Evolutionary conservation across 2,797 vertebrate genomes (phyloP).

Genomic region (Lerista edwardsae): DNA sequence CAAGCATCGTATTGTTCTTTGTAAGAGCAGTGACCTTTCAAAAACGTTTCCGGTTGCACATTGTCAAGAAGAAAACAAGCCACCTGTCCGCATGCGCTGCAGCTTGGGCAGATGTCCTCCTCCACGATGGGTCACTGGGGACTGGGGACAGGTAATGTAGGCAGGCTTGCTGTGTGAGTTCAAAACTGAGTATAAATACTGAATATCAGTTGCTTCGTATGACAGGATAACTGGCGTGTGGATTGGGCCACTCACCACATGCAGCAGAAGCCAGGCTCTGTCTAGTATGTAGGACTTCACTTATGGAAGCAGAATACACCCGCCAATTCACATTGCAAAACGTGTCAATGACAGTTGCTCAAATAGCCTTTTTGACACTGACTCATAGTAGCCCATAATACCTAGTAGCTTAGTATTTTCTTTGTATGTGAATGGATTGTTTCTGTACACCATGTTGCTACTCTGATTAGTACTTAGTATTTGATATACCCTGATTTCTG

Average conservation of each 20-base stretch:
- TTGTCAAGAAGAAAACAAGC: constrained; percentile 90
- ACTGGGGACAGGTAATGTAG: constrained; percentile 93
- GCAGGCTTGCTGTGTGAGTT: constrained; percentile 4
- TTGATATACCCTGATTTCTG: background rate
- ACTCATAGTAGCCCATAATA: background rate
- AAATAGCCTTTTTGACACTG: background rate
- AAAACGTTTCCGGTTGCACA: constrained; percentile 90
- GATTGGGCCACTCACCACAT: too few species aligned
- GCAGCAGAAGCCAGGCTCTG: too few species aligned
- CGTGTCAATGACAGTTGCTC: background rate
- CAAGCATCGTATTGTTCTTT: constrained; percentile 95
- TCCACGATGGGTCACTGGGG: constrained; percentile 95
- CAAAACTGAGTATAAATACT: constrained; percentile 7
- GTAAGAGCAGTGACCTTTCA: constrained; percentile 94
- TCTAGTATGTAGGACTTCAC: background rate
- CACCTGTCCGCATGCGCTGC: constrained; percentile 92
- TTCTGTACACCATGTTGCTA: constrained; percentile 15
- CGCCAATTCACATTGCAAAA: background rate
- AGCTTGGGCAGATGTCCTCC: constrained; percentile 94
- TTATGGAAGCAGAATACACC: background rate
- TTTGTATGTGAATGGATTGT: accelerated
- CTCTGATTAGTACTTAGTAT: constrained; percentile 22
- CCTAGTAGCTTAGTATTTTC: background rate
- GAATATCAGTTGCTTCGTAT: background rate
- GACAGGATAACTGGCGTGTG: background rate